Evolutionary conservation across 2,113 vertebrate genomes (phyloP), one percentile per base, ranked within the genome.

Genomic region (Climacteris rufus): DNA sequence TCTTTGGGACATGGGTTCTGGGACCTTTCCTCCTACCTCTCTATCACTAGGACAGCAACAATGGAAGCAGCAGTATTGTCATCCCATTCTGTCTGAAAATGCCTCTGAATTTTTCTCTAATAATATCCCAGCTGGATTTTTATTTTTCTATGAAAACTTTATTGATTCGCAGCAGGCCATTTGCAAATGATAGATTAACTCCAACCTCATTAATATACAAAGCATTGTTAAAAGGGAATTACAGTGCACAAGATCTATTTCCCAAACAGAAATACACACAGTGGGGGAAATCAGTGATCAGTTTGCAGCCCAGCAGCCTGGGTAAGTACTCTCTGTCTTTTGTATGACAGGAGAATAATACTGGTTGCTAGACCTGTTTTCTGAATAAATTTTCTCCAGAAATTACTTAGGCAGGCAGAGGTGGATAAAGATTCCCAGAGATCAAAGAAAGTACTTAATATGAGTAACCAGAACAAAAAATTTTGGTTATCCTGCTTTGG

Each of bases 101-200:
- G 33, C 20, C 27, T 76, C 54, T 79, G 61, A 74, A 6, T 90
- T 95, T 83, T 91, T 89, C 40, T 80, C 44, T 86, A 78, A 72
- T 78, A 96, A 84, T 85, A 76, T 87, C 87, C 49, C 90, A 88
- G 60, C 59, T 87, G 70, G 84, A 66, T 80, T 90, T 59, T 92
- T 93, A 85, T 95, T 95, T 95, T 78, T 53, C 90, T 85, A 66
- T 74, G 74, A 71, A 94, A 97, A 90, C 47, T 94, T 89, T 79
- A 95, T 90, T 89, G 94, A 94, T 71, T 95, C 56, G 8, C 83
- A 94, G 89, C 52, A 91, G 91, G 78, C 68, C 60, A 69, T 95
- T 92, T 95, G 53, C 33, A 95, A 96, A 89, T 93, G 86, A 95
- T 83, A 93, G 81, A 93, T 96, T 96, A 89, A 91, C 77, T 92